Percentiles rank a stretch among this genome's conserved stretches.
phyloP scores from a whole-genome alignment of 2,797 vertebrate genomes.

The Crossoptilon crossoptilon region DNA sequence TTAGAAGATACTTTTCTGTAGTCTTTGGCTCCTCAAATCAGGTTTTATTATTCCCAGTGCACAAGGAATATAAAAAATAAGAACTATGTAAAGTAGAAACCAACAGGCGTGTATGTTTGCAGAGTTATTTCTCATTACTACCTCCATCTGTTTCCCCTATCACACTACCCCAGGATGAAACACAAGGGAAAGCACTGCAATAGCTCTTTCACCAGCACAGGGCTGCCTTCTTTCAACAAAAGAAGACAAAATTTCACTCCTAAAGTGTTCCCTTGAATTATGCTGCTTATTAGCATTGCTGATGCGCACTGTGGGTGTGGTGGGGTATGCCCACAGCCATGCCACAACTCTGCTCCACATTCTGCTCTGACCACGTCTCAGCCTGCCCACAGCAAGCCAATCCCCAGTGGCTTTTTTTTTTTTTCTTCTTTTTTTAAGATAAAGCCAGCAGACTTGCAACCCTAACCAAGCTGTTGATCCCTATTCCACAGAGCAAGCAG shows the following conservation, averaged over 20 bases:
- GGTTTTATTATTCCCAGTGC: neutral
- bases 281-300: neutral
- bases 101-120: neutral
- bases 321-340: accelerated
- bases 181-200: neutral
- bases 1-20: neutral
- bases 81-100: neutral
- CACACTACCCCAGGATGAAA: neutral
- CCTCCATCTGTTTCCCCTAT: neutral
- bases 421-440: neutral
- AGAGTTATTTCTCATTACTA: neutral
- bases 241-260: neutral
- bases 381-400: neutral
- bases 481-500: neutral
- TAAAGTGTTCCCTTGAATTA: neutral
- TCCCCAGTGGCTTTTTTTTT: neutral
- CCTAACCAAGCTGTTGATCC: neutral
- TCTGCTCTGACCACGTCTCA: neutral
- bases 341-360: neutral
- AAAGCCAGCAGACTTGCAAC: neutral
- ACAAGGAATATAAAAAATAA: neutral
- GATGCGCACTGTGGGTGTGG: neutral
- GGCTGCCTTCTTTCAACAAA: neutral
- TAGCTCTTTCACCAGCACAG: neutral
- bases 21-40: neutral